phyloP scores from a whole-genome alignment of 2,797 vertebrate genomes.

The Melanotaenia pygmaea region DNA sequence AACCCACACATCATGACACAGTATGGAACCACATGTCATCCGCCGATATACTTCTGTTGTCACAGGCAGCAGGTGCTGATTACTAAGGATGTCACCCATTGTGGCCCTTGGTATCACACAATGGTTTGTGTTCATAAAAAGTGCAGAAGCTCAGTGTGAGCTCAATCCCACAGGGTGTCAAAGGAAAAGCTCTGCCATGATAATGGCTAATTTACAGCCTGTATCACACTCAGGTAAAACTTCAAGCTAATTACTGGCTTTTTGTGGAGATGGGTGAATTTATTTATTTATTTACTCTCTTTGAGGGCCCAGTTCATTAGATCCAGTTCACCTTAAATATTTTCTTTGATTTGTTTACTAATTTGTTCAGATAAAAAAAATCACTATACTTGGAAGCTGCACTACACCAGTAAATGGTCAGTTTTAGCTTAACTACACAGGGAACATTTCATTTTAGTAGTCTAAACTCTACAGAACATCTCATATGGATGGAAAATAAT shows the following conservation, averaged over 20 bases:
- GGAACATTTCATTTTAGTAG: not conserved
- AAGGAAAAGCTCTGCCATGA: constrained; percentile 20
- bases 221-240: not conserved
- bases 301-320: not conserved
- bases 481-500: not conserved
- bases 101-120: constrained; percentile 69
- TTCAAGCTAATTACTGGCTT: constrained; percentile 24
- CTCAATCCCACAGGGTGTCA: constrained; percentile 34
- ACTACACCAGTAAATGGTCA: not conserved
- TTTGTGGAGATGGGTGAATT: not conserved
- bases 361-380: not conserved
- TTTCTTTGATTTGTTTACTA: not conserved
- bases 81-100: constrained; percentile 79
- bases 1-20: constrained; percentile 70
- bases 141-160: constrained; percentile 41
- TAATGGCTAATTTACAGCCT: constrained; percentile 53
- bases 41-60: constrained; percentile 68
- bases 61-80: constrained; percentile 81
- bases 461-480: not conserved
- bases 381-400: not conserved
- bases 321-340: not conserved
- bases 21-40: constrained; percentile 69
- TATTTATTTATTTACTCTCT: not conserved
- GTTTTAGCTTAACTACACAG: no score
- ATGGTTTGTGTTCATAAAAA: constrained; percentile 63